Conservation (phyloP, 2,888 invertebrate genomes). For the Tipula helvola region DNA sequence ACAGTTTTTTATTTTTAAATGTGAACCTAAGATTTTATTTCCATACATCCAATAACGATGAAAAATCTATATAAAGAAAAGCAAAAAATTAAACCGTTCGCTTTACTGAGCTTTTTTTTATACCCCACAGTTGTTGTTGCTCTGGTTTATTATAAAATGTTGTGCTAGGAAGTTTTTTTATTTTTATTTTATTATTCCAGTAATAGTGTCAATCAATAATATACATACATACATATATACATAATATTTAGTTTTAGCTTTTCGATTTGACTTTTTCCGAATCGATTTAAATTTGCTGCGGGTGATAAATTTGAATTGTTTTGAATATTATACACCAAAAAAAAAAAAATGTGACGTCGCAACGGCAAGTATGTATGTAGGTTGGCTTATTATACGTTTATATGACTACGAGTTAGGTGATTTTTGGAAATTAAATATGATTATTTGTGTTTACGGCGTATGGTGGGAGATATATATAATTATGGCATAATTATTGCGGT, state of each 20-base stretch:
- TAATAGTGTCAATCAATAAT: conserved; percentile 4
- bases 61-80: neutral
- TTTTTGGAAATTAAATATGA: neutral
- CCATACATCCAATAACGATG: neutral
- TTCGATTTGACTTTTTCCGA: neutral
- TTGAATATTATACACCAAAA: neutral
- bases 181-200: neutral
- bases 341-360: neutral
- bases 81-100: neutral
- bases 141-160: neutral
- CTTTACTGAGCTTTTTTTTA: neutral
- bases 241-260: neutral
- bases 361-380: neutral
- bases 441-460: neutral
- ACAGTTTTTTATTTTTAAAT: neutral
- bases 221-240: neutral
- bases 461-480: neutral
- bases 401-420: neutral
- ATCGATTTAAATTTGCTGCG: neutral
- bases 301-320: neutral
- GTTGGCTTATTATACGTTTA: neutral
- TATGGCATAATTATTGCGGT: neutral
- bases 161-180: neutral
- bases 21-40: neutral
- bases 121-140: neutral